phyloP scores from a whole-genome alignment of 2,797 vertebrate genomes.

The Harpagifer antarcticus region DNA sequence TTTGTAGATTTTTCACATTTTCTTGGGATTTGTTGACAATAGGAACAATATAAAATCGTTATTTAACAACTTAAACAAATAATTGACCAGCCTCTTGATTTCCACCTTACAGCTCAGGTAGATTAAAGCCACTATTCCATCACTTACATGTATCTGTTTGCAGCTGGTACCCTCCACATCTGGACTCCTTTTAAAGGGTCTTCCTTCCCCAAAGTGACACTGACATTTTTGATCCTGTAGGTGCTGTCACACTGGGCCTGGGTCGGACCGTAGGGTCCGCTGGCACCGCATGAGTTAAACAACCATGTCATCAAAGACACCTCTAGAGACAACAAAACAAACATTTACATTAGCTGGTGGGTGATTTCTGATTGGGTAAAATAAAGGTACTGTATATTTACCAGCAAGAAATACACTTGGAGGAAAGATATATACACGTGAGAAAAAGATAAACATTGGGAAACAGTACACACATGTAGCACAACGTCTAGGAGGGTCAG shows the following conservation, averaged over 20 bases:
- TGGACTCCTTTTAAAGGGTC: slow-evolving; percentile 88
- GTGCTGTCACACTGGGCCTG: slow-evolving; percentile 92
- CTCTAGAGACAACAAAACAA: slow-evolving; percentile 67
- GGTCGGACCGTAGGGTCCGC: slow-evolving; percentile 88
- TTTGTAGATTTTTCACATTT: not conserved
- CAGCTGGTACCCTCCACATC: slow-evolving; percentile 89
- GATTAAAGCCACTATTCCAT: not conserved
- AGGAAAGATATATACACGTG: not conserved
- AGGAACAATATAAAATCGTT: not conserved
- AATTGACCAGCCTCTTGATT: not conserved
- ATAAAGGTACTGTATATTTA: not conserved
- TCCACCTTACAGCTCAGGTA: not conserved
- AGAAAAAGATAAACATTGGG: not conserved
- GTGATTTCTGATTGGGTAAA: not conserved
- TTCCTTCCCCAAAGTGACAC: slow-evolving; percentile 85
- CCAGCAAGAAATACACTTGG: not conserved
- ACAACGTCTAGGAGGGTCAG: not conserved
- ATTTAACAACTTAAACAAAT: not conserved
- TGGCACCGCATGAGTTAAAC: slow-evolving; percentile 91
- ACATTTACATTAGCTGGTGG: not conserved
- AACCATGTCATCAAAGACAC: slow-evolving; percentile 86
- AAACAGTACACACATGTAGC: not conserved
- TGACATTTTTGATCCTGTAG: slow-evolving; percentile 88
- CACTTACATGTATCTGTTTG: slow-evolving; percentile 89
- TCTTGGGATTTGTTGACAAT: slow-evolving; percentile 4